Conservation (phyloP, 2,888 invertebrate species). For the Erynnis tages region DNA sequence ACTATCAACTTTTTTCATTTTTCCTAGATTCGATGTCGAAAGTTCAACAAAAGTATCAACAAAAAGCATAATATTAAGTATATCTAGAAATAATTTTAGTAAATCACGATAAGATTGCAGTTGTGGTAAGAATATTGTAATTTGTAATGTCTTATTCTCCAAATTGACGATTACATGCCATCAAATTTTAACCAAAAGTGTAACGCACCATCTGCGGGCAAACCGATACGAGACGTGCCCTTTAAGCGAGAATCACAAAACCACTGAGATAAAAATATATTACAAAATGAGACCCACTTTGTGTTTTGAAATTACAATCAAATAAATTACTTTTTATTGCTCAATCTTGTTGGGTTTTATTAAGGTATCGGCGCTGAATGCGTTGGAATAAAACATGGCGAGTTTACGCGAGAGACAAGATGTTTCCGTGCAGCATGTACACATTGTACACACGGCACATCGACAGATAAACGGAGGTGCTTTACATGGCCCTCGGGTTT, state of each 20-base stretch:
- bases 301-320: conserved; percentile 82
- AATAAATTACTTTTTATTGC: conserved; percentile 82
- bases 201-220: conserved; percentile 57
- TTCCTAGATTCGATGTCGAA: too few species aligned
- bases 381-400: conserved; percentile 76
- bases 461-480: conserved; percentile 60
- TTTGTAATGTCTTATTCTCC: conserved; percentile 64
- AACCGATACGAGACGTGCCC: conserved; percentile 61
- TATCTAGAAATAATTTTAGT: conserved; percentile 7
- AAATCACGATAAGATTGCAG: conserved; percentile 6
- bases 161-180: conserved; percentile 50
- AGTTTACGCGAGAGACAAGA: conserved; percentile 73
- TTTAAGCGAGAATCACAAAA: conserved; percentile 68
- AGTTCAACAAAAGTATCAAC: too few species aligned
- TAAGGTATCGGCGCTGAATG: conserved; percentile 78
- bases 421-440: conserved; percentile 56
- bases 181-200: conserved; percentile 63
- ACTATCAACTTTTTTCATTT: too few species aligned
- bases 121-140: conserved; percentile 39
- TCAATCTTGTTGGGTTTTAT: conserved; percentile 81
- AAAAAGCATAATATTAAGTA: neutral
- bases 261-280: conserved; percentile 80
- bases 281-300: conserved; percentile 80
- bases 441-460: too few species aligned
- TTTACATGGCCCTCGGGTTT: conserved; percentile 68